These are phyloP conservation scores for Drosophila paulistorum DNA, from an alignment of 1,140 invertebrate species.

Conservation along the genomic window DNA sequence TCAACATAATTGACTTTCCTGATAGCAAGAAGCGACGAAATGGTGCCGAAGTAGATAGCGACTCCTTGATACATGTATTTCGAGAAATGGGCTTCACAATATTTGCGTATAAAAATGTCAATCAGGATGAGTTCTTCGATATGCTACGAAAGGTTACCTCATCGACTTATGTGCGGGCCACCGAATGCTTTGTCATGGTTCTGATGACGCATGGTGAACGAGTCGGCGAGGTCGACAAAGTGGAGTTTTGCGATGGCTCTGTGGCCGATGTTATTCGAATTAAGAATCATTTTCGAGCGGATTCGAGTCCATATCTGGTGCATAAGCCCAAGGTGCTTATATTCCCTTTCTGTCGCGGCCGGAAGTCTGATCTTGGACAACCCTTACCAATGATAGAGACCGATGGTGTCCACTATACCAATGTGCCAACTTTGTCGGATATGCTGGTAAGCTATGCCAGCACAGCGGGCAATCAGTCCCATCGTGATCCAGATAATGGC, in stretches of 20 bases:
- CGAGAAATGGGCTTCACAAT: slow-evolving; percentile 85
- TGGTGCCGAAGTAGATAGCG: slow-evolving; percentile 84
- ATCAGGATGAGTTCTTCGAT: slow-evolving; percentile 79
- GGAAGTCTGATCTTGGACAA: slow-evolving; percentile 64
- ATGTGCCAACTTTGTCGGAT: slow-evolving; percentile 84
- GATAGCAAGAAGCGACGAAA: slow-evolving; percentile 67
- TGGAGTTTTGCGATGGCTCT: slow-evolving; percentile 83
- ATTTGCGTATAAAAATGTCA: slow-evolving; percentile 80
- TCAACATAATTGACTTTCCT: slow-evolving; percentile 85
- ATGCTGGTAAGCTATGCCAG: slow-evolving; percentile 88
- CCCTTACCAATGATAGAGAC: slow-evolving; percentile 23
- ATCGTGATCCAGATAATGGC: slow-evolving; percentile 86
- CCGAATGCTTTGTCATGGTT: slow-evolving; percentile 85
- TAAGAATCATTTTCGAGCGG: slow-evolving; percentile 86
- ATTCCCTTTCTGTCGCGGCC: slow-evolving; percentile 88
- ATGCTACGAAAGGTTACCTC: slow-evolving; percentile 78
- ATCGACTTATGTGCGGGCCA: slow-evolving; percentile 68
- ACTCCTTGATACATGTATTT: slow-evolving; percentile 84
- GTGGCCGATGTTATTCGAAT: slow-evolving; percentile 83
- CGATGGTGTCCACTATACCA: slow-evolving; percentile 30
- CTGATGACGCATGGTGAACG: slow-evolving; percentile 86
- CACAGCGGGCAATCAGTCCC: slow-evolving; percentile 86
- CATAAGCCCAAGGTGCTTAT: slow-evolving; percentile 91
- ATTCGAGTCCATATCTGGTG: slow-evolving; percentile 85
- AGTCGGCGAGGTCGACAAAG: slow-evolving; percentile 64